Evolutionary conservation across 2,797 vertebrate genomes (phyloP), one percentile per base, ranked within the genome.

Genomic region (Bradypus variegatus): DNA sequence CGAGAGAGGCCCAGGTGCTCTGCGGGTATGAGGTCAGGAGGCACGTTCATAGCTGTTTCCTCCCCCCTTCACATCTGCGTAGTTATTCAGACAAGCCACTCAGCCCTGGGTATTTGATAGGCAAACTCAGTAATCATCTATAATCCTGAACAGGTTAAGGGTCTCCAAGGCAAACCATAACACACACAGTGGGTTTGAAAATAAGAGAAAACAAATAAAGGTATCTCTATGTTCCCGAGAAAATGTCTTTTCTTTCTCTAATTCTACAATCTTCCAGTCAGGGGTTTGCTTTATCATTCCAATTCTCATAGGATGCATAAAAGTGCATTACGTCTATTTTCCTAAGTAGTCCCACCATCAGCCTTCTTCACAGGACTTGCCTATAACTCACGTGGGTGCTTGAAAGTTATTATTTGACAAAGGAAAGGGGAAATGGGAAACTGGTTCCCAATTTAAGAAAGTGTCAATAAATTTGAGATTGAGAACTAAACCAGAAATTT

Each of bases 181-280:
- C 73, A 55, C 72, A 90, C 91, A 55, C 91, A 23, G 65, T 65
- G 53, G 92, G 88, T 55, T 90, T 84, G 80, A 93, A 90, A 91
- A 94, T 38, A 85, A 82, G 94, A 55, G 88, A 92, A 96, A 95
- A 85, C 88, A 92, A 94, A 95, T 93, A 93, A 95, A 92, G 78
- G 81, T 77, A 88, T 92, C 89, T 86, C 91, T 87, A 21, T 73
- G 70, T 94, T 92, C 75, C 83, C 9, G 60, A 91, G 91, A 82
- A 94, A 94, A 95, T 83, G 27, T 93, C 88, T 94, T 94, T 92
- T 90, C 62, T 93, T 91, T 67, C 86, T 92, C 58, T 81, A 41
- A 67, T 73, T 80, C 83, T 84, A 79, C 90, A 53, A n/a, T 93
- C 89, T 93, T 89, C 92, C 92, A 93, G 38, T 94, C 91, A 86